phyloP scores from a whole-genome alignment of 35 echinoderm and acorn worm species.

The Strongylocentrotus purpuratus region DNA sequence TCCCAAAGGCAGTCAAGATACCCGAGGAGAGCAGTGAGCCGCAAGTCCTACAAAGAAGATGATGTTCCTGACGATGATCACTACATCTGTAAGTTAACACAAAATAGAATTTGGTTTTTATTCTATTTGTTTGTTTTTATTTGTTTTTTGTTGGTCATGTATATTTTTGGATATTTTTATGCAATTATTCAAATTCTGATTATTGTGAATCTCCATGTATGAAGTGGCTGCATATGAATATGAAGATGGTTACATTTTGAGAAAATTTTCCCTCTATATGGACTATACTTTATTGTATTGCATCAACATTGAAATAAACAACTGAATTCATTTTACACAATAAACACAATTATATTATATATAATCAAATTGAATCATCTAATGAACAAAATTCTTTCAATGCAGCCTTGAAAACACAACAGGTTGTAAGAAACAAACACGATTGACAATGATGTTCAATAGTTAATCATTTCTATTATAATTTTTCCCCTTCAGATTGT shows the following conservation, averaged over 20 bases:
- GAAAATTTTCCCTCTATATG: background rate
- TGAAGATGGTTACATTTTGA: no score
- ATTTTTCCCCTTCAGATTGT: conserved; percentile 67
- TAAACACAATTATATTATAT: background rate
- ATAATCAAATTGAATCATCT: background rate
- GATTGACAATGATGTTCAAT: background rate
- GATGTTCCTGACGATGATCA: conserved; percentile 80
- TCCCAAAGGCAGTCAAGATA: conserved; percentile 45
- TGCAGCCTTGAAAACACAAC: background rate
- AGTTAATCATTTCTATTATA: background rate
- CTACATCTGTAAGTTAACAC: conserved; percentile 72
- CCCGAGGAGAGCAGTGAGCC: conserved; percentile 49
- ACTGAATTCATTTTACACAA: background rate
- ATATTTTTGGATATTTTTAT: no score
- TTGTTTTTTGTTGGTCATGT: background rate
- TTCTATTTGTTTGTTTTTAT: no score
- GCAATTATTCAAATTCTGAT: no score
- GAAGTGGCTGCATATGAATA: no score
- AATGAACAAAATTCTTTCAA: background rate
- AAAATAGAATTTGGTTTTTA: no score
- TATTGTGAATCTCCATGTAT: no score
- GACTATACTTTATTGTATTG: background rate
- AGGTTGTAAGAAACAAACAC: no score
- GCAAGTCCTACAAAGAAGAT: conserved; percentile 74
- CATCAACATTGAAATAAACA: background rate